Base-by-base conservation (phyloP, 1,140 invertebrate genomes). In the Hycleus phaleratus region DNA sequence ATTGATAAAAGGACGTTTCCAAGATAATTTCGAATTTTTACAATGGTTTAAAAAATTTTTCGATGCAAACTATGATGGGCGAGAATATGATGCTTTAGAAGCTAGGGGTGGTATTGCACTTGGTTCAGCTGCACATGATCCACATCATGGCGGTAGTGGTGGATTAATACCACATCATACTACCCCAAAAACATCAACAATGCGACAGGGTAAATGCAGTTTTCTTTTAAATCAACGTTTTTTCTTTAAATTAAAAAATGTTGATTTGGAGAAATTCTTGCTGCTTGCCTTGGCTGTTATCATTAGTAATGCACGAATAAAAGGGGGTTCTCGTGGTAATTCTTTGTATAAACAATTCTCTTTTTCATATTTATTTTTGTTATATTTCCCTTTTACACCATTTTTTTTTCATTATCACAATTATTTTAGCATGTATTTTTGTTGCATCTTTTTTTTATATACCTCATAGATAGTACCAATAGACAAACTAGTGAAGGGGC, bases 21-120 rank as follows among this genome's bases (percentile, higher is more conserved):
- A 96, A 85, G 96, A 99, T 79, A 99, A 99, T 80, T 99, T 99
- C 85, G 97, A 99, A 80, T 99, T 99, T 81, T 86, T 99, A 61
- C 97, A 99, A 82, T 99, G 97, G 97, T 99, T 99, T 81, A 98
- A 99, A 83, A 97, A 97, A 74, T 98, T 99, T 78, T 99, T 98
- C 80, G 96, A 99, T 82, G 95, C 95, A 47, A 99, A 99, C 81
- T 98, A 97, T 78, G 92, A 97, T 73, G 95, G 94, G 52, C 83
- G 88, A 63, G 90, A 93, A 56, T 99, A 99, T 77, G 90, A 98
- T 75, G 88, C 93, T 42, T 77, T 90, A 49, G 89, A 90, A 61
- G 91, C 90, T 42, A 83, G 97, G 58, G 84, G 85, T 60, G 87
- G 87, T 51, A 78, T 91, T 62, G 75, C 79, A 48, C 72, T 93